Conservation (phyloP, 2,113 vertebrate species). For the Butastur rufipennis region DNA sequence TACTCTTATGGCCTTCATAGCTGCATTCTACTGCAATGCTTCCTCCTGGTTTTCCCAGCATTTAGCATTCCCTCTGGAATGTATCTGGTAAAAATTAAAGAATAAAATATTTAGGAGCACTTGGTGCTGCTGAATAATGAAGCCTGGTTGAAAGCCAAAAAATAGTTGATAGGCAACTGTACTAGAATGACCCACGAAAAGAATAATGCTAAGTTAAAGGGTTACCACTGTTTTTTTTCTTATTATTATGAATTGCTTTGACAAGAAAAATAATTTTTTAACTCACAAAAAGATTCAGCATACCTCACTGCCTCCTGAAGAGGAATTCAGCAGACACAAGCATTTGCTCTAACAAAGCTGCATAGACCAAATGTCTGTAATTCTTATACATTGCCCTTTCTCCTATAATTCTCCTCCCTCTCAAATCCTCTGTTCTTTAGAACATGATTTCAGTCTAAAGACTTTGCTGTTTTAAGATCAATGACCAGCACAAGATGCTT, state of each 20-base stretch:
- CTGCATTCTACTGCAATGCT: neutral
- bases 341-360: neutral
- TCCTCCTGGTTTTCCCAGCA: neutral
- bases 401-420: neutral
- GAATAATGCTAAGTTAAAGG: neutral
- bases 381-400: neutral
- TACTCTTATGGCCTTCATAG: neutral
- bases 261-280: neutral
- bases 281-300: neutral
- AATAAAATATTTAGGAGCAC: neutral
- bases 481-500: neutral
- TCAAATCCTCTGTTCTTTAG: neutral
- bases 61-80: neutral
- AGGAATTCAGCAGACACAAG: neutral
- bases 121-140: neutral
- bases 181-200: neutral
- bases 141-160: neutral
- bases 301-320: neutral
- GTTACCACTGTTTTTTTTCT: neutral
- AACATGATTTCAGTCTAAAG: neutral
- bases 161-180: neutral
- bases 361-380: neutral
- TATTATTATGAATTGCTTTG: neutral
- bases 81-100: neutral
- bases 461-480: neutral